Evolutionary conservation across 2,797 vertebrate genomes (phyloP).

Genomic region (Balearica regulorum): DNA sequence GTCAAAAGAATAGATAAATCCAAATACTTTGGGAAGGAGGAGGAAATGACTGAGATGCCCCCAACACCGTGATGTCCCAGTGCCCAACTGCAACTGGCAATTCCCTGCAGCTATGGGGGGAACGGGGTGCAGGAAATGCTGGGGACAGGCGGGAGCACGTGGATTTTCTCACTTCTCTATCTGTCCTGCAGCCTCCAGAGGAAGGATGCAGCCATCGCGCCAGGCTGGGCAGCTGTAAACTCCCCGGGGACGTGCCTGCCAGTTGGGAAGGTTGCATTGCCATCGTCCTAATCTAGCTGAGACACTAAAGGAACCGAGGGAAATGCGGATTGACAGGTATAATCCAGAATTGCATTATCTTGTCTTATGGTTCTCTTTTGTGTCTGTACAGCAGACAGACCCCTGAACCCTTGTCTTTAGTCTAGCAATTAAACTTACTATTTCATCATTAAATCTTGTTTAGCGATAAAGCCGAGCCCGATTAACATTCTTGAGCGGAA

Average conservation of each 20-base stretch:
- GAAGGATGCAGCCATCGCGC: rapidly evolving
- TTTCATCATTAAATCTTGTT: not conserved
- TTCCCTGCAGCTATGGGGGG: not conserved
- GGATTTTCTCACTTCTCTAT: not conserved
- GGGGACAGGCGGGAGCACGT: not conserved
- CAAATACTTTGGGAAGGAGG: not conserved
- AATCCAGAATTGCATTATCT: not conserved
- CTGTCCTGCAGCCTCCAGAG: not conserved
- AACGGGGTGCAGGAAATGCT: rapidly evolving
- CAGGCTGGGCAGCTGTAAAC: not conserved
- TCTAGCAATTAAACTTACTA: not conserved
- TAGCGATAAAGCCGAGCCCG: not conserved
- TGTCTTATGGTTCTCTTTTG: not conserved
- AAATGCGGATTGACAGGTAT: not conserved
- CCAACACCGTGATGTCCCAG: rapidly evolving
- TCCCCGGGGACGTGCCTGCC: rapidly evolving
- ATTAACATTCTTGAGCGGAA: not conserved
- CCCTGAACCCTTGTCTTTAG: not conserved
- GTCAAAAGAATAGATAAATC: not conserved
- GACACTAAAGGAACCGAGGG: not conserved
- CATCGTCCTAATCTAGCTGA: not conserved
- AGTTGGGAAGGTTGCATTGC: not conserved
- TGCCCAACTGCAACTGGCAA: not conserved
- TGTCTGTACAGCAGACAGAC: not conserved
- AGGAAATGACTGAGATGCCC: not conserved